A percentile compares a stretch with the other conserved stretches of the same genome.
Evolutionary conservation across 2,113 vertebrate genomes (phyloP).

Genomic region (Gallinago paraguaiae): DNA sequence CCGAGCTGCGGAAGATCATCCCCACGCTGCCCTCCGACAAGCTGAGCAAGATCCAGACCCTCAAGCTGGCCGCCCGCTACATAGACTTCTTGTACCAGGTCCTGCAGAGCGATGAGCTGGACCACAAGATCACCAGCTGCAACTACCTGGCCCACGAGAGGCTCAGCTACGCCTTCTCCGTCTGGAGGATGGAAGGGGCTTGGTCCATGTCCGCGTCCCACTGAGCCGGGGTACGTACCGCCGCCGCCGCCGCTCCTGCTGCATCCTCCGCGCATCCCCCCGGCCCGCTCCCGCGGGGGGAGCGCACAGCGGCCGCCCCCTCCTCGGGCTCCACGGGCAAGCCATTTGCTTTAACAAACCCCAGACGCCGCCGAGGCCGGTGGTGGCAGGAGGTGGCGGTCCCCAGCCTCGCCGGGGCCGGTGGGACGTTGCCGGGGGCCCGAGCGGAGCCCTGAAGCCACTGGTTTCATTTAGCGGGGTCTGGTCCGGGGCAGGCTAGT

Average conservation of each 20-base stretch:
- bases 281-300: neutral
- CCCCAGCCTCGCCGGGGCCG: neutral
- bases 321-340: neutral
- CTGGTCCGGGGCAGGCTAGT: neutral
- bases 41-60: conserved; percentile 91
- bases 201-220: conserved; percentile 89
- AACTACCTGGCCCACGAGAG: conserved; percentile 88
- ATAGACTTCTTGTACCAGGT: conserved; percentile 91
- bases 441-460: neutral
- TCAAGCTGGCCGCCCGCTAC: conserved; percentile 88
- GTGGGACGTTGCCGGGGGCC: neutral
- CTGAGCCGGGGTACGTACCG: conserved; percentile 66
- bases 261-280: neutral
- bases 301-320: neutral
- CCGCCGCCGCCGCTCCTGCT: neutral
- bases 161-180: conserved; percentile 90
- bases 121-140: conserved; percentile 86
- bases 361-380: neutral
- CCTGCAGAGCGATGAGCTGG: conserved; percentile 88
- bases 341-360: neutral
- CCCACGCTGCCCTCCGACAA: conserved; percentile 90
- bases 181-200: conserved; percentile 92
- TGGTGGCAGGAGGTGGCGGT: neutral
- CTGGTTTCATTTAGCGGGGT: neutral
- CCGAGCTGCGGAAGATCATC: conserved; percentile 89